Percentiles rank a stretch among this genome's conserved stretches.
phyloP scores from a whole-genome alignment of 2,113 vertebrate genomes.

The Lucifuga dentata region DNA sequence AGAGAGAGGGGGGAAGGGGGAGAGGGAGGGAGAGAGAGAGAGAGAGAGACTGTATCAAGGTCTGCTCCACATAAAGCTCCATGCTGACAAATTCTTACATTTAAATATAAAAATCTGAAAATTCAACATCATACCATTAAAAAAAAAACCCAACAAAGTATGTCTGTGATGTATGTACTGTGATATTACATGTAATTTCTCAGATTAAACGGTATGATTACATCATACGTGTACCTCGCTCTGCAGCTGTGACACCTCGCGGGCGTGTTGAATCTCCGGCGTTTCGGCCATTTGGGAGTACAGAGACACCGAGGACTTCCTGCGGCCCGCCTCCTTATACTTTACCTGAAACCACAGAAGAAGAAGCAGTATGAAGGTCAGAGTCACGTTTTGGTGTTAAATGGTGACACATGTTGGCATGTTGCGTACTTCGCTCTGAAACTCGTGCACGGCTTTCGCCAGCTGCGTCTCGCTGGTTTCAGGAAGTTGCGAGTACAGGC shows the following conservation, averaged over 20 bases:
- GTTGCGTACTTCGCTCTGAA: slow-evolving; percentile 69
- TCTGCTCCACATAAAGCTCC: too few species aligned
- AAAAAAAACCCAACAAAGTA: too few species aligned
- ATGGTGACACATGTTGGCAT: slow-evolving; percentile 17
- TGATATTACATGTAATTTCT: too few species aligned
- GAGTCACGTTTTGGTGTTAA: background rate
- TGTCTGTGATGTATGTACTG: too few species aligned
- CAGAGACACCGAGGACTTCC: slow-evolving; percentile 84
- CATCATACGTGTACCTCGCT: slow-evolving; percentile 88
- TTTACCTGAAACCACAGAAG: slow-evolving; percentile 43
- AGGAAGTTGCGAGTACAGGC: slow-evolving; percentile 71
- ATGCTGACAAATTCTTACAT: too few species aligned
- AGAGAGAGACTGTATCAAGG: background rate
- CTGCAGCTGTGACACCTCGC: slow-evolving; percentile 88
- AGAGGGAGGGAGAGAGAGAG: background rate
- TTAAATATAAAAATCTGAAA: too few species aligned
- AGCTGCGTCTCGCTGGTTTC: slow-evolving; percentile 73
- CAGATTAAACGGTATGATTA: too few species aligned
- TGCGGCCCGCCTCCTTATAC: slow-evolving; percentile 87
- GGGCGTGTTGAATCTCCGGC: slow-evolving; percentile 89
- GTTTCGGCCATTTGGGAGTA: slow-evolving; percentile 92
- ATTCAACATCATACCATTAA: too few species aligned
- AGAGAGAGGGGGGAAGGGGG: too few species aligned
- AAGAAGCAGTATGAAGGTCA: background rate
- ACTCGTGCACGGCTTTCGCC: slow-evolving; percentile 56